Evolutionary conservation across 2,797 vertebrate species (phyloP), one percentile per base, ranked within the genome.

Genomic region (Myotis vivesi): DNA sequence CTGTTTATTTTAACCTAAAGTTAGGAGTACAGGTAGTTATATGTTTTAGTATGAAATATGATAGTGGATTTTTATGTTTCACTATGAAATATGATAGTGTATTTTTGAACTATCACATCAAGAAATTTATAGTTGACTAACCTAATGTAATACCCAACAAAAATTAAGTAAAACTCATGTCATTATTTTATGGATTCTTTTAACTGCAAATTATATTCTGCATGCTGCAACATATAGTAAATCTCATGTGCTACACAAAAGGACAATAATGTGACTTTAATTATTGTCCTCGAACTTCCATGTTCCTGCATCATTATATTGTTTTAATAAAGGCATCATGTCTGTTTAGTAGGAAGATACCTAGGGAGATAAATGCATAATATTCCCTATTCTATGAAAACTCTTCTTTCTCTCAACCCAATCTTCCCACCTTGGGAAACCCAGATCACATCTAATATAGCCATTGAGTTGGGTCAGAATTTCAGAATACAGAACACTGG

Each of bases 111-210:
- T 25, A 76, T 57, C 51, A 72, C 11, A 15, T 71, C 55, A 85
- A 57, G 53, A 93, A 92, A 84, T 66, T 49, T 71, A 44, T 22
- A 49, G 44, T 79, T 73, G 28, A 33, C 16, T 64, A 15, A 59
- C 5, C 11, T 92, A 8, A 55, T 44, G 1, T 17, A 51, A 87
- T 17, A 76, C 8, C 5, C 19, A 49, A 59, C 30, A 10, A 87
- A 94, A 96, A 81, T n/a, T 36, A 73, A 86, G 44, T 91, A 90
- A 83, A 85, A 44, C 5, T 44, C 15, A 68, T 53, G 91, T 76
- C 44, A 92, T 17, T 88, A 30, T 64, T 66, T 41, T 53, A 49
- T 20, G 0, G 5, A 82, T 90, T 77, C 5, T 92, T 81, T 79
- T 59, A 62, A 76, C 17, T 87, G 4, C 33, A 23, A 1, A 6